A percentile compares a stretch with the other conserved stretches of the same genome.
phyloP scores from a whole-genome alignment of 1,140 invertebrate species.

The Cataglyphis hispanica region DNA sequence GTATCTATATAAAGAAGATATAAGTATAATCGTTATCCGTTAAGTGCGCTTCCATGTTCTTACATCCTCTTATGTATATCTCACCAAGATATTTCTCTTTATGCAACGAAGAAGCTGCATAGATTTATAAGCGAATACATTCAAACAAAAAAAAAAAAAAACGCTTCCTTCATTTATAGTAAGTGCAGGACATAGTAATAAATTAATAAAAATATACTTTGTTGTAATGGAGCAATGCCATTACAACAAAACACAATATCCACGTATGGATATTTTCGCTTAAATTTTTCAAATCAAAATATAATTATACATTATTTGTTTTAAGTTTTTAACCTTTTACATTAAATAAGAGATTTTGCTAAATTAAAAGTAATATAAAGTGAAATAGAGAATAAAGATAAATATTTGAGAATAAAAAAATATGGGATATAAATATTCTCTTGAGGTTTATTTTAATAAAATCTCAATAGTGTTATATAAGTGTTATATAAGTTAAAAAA shows the following conservation, averaged over 20 bases:
- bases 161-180: slow-evolving; percentile 30
- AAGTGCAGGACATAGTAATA: slow-evolving; percentile 40
- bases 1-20: slow-evolving; percentile 27
- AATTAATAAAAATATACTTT: slow-evolving; percentile 24
- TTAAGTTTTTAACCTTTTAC: not conserved
- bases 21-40: slow-evolving; percentile 55
- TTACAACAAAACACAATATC: too few species aligned
- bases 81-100: slow-evolving; percentile 58
- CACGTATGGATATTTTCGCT: not conserved
- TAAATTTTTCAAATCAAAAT: not conserved
- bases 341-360: not conserved
- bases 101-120: slow-evolving; percentile 41
- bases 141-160: slow-evolving; percentile 61
- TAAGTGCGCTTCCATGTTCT: slow-evolving; percentile 74
- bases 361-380: not conserved
- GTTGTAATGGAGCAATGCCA: not conserved
- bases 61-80: slow-evolving; percentile 61
- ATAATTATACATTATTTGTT: not conserved
- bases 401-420: not conserved
- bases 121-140: slow-evolving; percentile 67
- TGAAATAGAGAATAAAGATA: not conserved
- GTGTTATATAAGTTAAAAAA: too few species aligned
- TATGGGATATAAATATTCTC: not conserved
- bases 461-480: not conserved
- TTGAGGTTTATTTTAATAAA: not conserved